These are phyloP conservation scores for Mesodorylaimus sp. DNA, from an alignment of 2,888 invertebrate genomes.

Conservation along the genomic window DNA sequence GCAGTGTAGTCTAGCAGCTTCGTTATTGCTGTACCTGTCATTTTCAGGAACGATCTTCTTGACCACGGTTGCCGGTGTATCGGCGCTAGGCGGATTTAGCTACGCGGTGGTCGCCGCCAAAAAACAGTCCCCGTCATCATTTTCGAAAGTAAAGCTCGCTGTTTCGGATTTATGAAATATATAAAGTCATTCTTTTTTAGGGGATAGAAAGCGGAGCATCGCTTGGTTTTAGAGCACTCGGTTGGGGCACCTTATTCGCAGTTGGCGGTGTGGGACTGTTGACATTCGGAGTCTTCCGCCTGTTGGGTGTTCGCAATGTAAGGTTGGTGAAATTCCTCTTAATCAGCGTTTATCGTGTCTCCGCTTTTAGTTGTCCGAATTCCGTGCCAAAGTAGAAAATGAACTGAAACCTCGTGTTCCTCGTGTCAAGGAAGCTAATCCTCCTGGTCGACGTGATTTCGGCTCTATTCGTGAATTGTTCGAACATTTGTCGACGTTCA, in stretches of 20 bases:
- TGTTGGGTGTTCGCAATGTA: constrained; percentile 9
- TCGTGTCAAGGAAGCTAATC: not conserved
- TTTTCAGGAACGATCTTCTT: not conserved
- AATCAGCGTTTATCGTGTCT: not conserved
- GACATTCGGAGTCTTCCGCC: constrained; percentile 1
- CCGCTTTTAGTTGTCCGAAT: constrained; percentile 6
- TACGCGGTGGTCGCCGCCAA: not conserved
- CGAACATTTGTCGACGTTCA: no score
- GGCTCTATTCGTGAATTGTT: constrained; percentile 11
- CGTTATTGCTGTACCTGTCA: no score
- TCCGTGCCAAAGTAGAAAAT: constrained; percentile 8
- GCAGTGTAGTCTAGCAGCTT: no score
- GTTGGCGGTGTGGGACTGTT: constrained; percentile 10
- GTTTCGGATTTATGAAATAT: not conserved
- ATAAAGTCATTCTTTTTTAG: not conserved
- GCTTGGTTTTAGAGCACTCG: constrained; percentile 8
- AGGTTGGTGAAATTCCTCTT: not conserved
- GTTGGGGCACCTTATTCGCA: constrained; percentile 10
- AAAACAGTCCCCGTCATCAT: not conserved
- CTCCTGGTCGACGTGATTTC: constrained; percentile 9
- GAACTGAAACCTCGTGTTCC: constrained; percentile 7
- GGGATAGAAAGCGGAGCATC: no score
- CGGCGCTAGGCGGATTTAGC: not conserved
- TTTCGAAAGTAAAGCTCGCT: not conserved
- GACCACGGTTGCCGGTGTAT: not conserved